phyloP scores from a whole-genome alignment of 2,888 invertebrate species.

The Brachypterus glaber region DNA sequence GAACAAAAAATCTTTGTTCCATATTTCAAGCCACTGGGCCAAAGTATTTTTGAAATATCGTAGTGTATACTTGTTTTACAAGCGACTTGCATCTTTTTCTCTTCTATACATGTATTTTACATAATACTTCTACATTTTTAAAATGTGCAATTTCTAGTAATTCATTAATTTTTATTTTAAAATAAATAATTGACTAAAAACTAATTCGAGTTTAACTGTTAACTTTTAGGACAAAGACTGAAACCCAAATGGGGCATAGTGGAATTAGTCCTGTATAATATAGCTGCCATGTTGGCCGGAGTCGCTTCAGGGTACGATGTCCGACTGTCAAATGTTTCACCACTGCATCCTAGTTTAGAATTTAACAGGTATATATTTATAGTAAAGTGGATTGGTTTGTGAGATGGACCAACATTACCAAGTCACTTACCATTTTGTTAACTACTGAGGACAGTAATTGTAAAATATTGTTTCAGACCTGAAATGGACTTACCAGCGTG shows the following conservation, averaged over 20 bases:
- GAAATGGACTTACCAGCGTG: slow-evolving; percentile 37
- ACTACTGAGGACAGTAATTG: too few relatives aligned
- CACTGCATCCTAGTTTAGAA: slow-evolving; percentile 70
- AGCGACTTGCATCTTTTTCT: too few relatives aligned
- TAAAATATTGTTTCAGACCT: slow-evolving; percentile 27
- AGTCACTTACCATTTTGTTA: too few relatives aligned
- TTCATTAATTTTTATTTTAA: not conserved
- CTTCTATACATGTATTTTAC: too few relatives aligned
- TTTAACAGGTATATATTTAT: slow-evolving; percentile 61
- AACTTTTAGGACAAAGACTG: slow-evolving; percentile 42
- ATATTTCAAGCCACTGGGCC: too few relatives aligned
- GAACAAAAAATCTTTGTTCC: too few relatives aligned
- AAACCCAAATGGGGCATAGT: slow-evolving; percentile 63
- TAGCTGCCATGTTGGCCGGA: slow-evolving; percentile 83
- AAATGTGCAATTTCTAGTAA: too few relatives aligned
- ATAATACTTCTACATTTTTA: too few relatives aligned
- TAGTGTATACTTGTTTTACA: too few relatives aligned
- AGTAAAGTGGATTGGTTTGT: too few relatives aligned
- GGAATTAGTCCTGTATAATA: slow-evolving; percentile 76
- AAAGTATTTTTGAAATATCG: too few relatives aligned
- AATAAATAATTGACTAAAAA: not conserved
- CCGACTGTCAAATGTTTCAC: slow-evolving; percentile 75
- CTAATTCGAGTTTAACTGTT: not conserved
- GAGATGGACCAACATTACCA: too few relatives aligned
- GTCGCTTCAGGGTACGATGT: slow-evolving; percentile 91